Base-by-base conservation (phyloP, 1,140 invertebrate species). In the Platyscapa corneri region DNA sequence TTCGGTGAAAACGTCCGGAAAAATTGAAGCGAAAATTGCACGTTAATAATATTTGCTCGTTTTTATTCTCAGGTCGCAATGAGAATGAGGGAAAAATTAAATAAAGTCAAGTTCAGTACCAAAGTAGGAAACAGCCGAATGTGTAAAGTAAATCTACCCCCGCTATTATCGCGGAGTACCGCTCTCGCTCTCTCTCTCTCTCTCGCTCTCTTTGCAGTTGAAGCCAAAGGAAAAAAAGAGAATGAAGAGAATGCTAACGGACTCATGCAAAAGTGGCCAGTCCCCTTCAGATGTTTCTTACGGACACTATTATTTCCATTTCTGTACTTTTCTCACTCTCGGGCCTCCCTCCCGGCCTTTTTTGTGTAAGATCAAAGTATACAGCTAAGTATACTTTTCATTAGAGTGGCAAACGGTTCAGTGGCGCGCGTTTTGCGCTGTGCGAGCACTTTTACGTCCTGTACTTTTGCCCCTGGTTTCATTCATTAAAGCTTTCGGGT, bases 361-460 rank as follows among this genome's bases (percentile, higher is more conserved):
- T 85, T 65, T 53, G 72, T 60, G 34, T 75, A 72, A 86, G 80
- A 86, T 82, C 80, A 86, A 86, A 86, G 85, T 82, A 78, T 32
- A 76, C 42, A 65, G 74, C 79, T 82, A 72, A 86, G 85, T 82
- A 82, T 86, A 86, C 85, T 86, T 86, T 86, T 86, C 85, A 86
- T 86, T 86, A 86, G 85, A 86, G 80, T 78, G 75, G 37, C 65
- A 75, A 65, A 37, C n/a, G 60, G 65, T 60, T 79, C 76, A 77
- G 37, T 53, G 82, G 60, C 56, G 74, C 49, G 67, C n/a, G 74
- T 75, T 53, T 80, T 78, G 76, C 77, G 49, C 76, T 39, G 42
- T 30, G 53, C 37, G 72, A 64, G 39, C 72, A n/a, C 70, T 83
- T 83, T 83, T 75, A 56, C 72, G 39, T 53, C 30, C 67, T 65